Evolutionary conservation across 2,797 vertebrate species (phyloP).

Genomic region (Mallotus villosus): DNA sequence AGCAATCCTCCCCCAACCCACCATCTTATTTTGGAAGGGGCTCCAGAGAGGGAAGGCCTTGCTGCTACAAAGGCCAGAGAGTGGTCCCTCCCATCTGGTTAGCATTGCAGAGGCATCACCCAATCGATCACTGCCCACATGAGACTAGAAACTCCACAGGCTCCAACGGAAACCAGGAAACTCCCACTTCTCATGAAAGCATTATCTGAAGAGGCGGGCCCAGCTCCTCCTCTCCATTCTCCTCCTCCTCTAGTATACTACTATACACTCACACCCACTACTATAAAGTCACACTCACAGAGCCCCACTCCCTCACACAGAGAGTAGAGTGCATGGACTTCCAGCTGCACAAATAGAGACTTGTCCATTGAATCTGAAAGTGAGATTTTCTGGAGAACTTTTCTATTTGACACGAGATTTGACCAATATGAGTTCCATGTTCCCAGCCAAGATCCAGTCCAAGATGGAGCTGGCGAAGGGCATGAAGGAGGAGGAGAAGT

Average conservation of each 20-base stretch:
- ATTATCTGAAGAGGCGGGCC: conserved; percentile 20
- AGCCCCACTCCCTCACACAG: not conserved
- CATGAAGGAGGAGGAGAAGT: conserved; percentile 63
- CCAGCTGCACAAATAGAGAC: conserved; percentile 6
- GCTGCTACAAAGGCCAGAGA: not conserved
- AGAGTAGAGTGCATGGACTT: not conserved
- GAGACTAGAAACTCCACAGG: conserved; percentile 26
- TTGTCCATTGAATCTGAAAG: not conserved
- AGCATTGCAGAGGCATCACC: conserved; percentile 17
- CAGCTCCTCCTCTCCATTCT: conserved; percentile 11
- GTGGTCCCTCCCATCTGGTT: not conserved
- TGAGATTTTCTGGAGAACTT: not conserved
- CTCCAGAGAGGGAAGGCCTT: not conserved
- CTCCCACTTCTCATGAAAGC: conserved; percentile 30
- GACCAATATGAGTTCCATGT: conserved; percentile 44
- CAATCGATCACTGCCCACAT: conserved; percentile 29
- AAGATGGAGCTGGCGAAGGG: conserved; percentile 49
- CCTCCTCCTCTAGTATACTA: conserved; percentile 12
- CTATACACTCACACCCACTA: not conserved
- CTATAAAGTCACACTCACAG: not conserved
- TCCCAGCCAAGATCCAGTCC: accelerated
- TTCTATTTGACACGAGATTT: not conserved
- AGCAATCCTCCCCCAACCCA: not conserved
- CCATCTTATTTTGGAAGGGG: not conserved
- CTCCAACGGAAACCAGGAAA: conserved; percentile 26